Base-by-base conservation (phyloP, 2,797 vertebrate species). In the Cheirogaleus major region DNA sequence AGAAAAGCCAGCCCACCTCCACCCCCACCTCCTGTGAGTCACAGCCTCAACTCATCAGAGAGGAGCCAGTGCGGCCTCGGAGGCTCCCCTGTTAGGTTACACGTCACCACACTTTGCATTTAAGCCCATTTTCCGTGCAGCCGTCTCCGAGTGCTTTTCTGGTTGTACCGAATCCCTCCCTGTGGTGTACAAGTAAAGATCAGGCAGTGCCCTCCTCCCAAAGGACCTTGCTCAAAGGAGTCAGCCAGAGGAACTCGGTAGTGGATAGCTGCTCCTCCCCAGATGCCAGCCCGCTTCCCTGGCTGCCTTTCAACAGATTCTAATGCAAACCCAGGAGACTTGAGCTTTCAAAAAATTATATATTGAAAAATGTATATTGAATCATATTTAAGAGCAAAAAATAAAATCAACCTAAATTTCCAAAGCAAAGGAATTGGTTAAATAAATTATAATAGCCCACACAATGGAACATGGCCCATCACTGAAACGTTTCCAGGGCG, bases 351-450 rank as follows among this genome's bases (percentile, higher is more conserved):
- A 78, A 87, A n/a, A 38, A 91, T 52, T 18, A 57, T 10, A 61
- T 9, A 55, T 3, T 89, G 50, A 76, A 79, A 95, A 78, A 55
- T 59, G 55, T 27, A 83, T 25, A 89, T 4, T 57, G 81, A 85
- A 79, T 87, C 45, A 76, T 45, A 35, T 73, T 9, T 45, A 52
- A 75, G 4, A 80, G 65, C 45, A 81, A 80, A 92, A 91, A 73
- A n/a, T 30, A 88, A 95, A 95, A 78, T 45, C 57, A 57, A 86
- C 69, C 72, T 76, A 43, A 43, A 86, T 32, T 92, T 73, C 84
- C 85, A 86, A 81, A 91, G 63, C 93, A 25, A 86, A 50, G 20
- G 41, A 41, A 75, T 80, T 18, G 5, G 93, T 83, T 70, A 82
- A 84, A 83, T 76, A 61, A 93, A 89, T 75, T 52, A 89, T 15